Conservation (phyloP, 2,888 invertebrate species). For the Hydrotaea diabolus region DNA sequence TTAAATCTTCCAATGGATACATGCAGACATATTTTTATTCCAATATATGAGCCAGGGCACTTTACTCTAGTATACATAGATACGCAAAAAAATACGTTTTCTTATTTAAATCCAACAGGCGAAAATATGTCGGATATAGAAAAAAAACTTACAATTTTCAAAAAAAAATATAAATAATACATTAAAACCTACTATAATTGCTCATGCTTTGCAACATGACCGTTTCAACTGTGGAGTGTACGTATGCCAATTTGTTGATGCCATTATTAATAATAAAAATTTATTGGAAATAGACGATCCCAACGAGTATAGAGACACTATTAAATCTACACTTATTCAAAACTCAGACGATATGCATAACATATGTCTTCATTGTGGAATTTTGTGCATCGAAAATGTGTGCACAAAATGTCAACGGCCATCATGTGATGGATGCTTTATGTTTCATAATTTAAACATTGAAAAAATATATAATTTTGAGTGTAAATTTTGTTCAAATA, state of each 20-base stretch:
- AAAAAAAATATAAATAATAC: background rate
- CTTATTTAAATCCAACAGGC: background rate
- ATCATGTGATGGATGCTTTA: background rate
- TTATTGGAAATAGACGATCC: background rate
- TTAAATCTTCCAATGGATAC: background rate
- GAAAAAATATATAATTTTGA: too few relatives aligned
- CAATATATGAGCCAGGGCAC: background rate
- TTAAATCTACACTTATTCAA: background rate
- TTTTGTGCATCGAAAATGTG: background rate
- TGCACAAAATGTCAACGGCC: background rate
- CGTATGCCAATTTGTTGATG: slow-evolving; percentile 5
- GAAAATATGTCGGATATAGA: background rate
- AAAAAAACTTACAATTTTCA: background rate
- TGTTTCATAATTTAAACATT: too few relatives aligned
- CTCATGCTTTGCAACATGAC: background rate
- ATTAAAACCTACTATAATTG: background rate
- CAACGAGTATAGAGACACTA: background rate
- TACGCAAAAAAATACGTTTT: background rate
- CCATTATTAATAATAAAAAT: background rate
- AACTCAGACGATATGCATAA: background rate
- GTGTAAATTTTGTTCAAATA: too few relatives aligned
- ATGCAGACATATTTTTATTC: background rate
- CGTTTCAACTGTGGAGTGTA: background rate
- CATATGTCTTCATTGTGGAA: background rate
- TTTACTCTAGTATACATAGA: background rate